Evolutionary conservation across 2,888 invertebrate species (phyloP), one percentile per base, ranked within the genome.

Genomic region (Eurois occulta): DNA sequence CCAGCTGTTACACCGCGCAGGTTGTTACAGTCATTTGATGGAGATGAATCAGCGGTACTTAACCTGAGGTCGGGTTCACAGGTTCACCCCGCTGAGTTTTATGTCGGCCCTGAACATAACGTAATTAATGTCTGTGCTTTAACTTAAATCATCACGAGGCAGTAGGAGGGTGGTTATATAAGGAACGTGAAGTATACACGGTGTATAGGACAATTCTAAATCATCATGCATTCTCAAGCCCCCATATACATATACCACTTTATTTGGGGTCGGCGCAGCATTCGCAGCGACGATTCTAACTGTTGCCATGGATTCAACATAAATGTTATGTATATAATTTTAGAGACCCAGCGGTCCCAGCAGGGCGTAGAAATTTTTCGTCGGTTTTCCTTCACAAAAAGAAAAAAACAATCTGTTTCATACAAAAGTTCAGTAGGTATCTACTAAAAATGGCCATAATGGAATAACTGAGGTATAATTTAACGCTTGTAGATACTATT

Each of bases 21-120:
- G 66, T 64, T 43, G 60, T 28, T 48, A 67, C 21, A 48, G 74
- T 64, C 69, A n/a, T 72, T 84, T 75, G 72, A 77, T 84, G 74
- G 69, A 75, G 77, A 60, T 35, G 72, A 68, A 81, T 70, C 69
- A 77, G 66, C 38, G 52, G 64, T 52, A 62, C 62, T 70, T 72
- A 72, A 75, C 58, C 70, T 60, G 64, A 32, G 62, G 58, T 28
- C 46, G 55, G 58, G 62, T 60, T 70, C 32, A 46, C 52, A 48
- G 58, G 62, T 55, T 70, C 32, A 46, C 58, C 28, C 35, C 43
- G 21, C 21, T 32, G 38, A 62, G 69, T 81, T 80, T 66, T 64
- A 70, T 58, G 66, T 48, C 41, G 32, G 60, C 46, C 28, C n/a
- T 48, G 66, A 81, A 69, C 41, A 32, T 65, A 52, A 58, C 43